Conservation (phyloP, 2,888 invertebrate species). For the Troides helena region DNA sequence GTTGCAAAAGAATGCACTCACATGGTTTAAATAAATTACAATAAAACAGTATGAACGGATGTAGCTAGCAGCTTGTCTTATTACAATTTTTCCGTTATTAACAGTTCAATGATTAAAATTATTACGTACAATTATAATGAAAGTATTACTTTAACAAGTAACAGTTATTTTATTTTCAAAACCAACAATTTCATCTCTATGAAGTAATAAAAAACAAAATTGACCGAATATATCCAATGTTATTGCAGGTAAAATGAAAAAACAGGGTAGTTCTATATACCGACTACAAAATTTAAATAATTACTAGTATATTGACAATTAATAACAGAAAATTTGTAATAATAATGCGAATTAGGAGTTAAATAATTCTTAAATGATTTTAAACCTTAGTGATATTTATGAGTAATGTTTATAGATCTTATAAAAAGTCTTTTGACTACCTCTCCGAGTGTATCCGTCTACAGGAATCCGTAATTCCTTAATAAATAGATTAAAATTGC, state of each 20-base stretch:
- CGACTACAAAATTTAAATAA: background rate
- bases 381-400: background rate
- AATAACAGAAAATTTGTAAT: no score
- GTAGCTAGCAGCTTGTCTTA: background rate
- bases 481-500: background rate
- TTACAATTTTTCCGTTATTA: background rate
- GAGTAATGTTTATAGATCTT: background rate
- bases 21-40: background rate
- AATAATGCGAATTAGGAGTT: background rate
- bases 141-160: background rate
- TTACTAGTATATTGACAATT: background rate
- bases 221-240: background rate
- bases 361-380: background rate
- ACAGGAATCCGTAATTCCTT: background rate
- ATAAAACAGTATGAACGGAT: background rate
- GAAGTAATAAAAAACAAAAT: background rate
- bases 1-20: background rate
- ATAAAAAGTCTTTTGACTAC: background rate
- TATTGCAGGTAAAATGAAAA: background rate
- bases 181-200: background rate
- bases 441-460: background rate
- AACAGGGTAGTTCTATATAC: background rate
- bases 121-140: no score
- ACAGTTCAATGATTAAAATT: background rate
- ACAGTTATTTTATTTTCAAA: background rate